Base-by-base conservation (phyloP, 1,140 invertebrate species). In the Drosophila simulans region DNA sequence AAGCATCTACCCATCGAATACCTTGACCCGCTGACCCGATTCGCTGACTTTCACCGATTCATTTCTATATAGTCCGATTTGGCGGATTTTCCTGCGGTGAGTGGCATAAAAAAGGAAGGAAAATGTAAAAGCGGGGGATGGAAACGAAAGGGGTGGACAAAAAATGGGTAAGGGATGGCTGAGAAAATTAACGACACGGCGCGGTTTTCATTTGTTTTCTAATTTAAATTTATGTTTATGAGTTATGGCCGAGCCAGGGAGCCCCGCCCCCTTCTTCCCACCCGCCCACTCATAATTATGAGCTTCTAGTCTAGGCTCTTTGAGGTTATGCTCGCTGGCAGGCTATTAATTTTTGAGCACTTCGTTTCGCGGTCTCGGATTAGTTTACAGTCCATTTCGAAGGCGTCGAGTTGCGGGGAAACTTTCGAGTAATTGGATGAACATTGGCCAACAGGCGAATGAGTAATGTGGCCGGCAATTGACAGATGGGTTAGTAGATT, bases 141-240 rank as follows among this genome's bases (percentile, higher is more conserved):
- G 11, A 64, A 65, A 49, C 34, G 27, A 7, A 48, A 13, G 5
- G 8, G 55, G 60, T 17, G 43, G 59, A 42, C 59, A 34, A 13
- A 51, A 27, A 43, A 56, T 27, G 64, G 64, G 59, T 37, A 54
- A 40, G 49, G 49, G 51, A 56, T 55, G 69, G 59, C 56, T 49
- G 51, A 7, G 57, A 60, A 86, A 86, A 86, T 86, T 81, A 86
- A 86, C 78, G 74, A 63, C 62, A 75, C 73, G 72, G 62, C 49
- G 63, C 83, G 83, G 58, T 88, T 88, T 88, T 88, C 83, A 77
- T 77, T 88, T 88, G 84, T 89, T 89, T 88, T 83, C 84, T 83
- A 88, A 88, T 88, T 89, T 88, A 88, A 88, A 88, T 88, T 88
- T 89, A 88, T 88, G 84, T 89, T 88, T 83, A 89, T 89, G 80